These are phyloP conservation scores for Sylvia atricapilla DNA, from an alignment of 2,113 vertebrate species.

Conservation along the genomic window DNA sequence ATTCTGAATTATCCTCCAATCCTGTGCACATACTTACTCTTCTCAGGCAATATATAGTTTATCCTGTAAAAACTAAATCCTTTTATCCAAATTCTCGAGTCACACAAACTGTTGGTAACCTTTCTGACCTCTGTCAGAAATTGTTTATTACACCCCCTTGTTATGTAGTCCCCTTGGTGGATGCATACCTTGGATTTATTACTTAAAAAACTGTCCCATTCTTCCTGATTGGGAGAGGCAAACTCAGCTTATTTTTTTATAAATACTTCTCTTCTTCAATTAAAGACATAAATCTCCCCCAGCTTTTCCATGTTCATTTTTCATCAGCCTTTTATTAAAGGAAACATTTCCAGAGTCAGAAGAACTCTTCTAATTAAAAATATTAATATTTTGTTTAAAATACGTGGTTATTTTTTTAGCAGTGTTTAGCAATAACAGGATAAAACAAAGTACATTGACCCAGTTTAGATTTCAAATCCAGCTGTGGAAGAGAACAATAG, in stretches of 20 bases:
- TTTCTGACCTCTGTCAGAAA: constrained; percentile 67
- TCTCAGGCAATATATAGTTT: not conserved
- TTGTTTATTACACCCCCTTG: constrained; percentile 62
- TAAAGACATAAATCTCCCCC: not conserved
- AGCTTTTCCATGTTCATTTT: not conserved
- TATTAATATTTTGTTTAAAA: not conserved
- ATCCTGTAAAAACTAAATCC: constrained; percentile 40
- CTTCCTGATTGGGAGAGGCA: constrained; percentile 18
- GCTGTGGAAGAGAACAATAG: not conserved
- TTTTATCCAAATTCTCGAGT: constrained; percentile 46
- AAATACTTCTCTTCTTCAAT: constrained; percentile 26
- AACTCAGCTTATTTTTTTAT: constrained; percentile 50
- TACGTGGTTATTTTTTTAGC: not conserved
- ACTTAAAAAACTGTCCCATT: not conserved
- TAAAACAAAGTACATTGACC: not conserved
- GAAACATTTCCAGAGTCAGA: not conserved
- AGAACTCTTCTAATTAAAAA: not conserved
- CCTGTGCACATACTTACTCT: not conserved
- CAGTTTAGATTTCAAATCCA: not conserved
- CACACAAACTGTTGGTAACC: constrained; percentile 45
- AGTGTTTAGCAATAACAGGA: not conserved
- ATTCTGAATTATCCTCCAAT: not conserved
- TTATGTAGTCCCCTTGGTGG: constrained; percentile 30
- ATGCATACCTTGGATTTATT: constrained; percentile 54
- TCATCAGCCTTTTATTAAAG: not conserved